phyloP scores from a whole-genome alignment of 2,888 invertebrate species.

The Melipona bicolor region DNA sequence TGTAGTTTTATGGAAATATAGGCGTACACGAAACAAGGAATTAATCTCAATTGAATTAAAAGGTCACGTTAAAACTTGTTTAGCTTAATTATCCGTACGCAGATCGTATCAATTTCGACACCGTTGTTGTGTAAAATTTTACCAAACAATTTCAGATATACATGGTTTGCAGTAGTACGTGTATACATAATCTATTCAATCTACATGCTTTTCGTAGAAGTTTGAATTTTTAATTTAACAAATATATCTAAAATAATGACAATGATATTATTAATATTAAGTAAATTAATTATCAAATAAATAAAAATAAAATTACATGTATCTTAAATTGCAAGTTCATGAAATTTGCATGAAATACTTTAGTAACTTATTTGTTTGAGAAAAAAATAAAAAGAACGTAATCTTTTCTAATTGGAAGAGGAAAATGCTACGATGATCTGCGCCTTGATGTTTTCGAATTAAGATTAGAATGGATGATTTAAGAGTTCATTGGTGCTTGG shows the following conservation, averaged over 20 bases:
- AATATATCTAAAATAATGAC: neutral
- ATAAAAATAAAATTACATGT: neutral
- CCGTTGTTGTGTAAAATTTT: constrained; percentile 40
- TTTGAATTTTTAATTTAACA: neutral
- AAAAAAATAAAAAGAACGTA: no score
- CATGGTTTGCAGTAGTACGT: neutral
- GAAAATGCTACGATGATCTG: no score
- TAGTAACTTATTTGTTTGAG: neutral
- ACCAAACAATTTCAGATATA: constrained; percentile 16
- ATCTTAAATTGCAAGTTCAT: neutral
- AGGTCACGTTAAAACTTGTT: constrained; percentile 51
- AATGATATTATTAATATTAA: neutral
- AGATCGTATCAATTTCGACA: constrained; percentile 32
- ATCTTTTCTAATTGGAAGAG: neutral
- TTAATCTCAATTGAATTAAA: constrained; percentile 68
- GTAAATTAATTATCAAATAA: no score
- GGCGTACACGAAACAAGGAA: constrained; percentile 40
- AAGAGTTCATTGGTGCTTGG: constrained; percentile 21
- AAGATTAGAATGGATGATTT: constrained; percentile 5
- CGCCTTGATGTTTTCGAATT: neutral
- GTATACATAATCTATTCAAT: neutral
- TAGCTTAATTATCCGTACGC: constrained; percentile 59
- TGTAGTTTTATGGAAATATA: constrained; percentile 32
- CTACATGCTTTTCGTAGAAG: neutral
- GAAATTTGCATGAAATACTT: neutral